Evolutionary conservation across 2,797 vertebrate species (phyloP), one percentile per base, ranked within the genome.

Genomic region (Otolemur crassicaudatus): DNA sequence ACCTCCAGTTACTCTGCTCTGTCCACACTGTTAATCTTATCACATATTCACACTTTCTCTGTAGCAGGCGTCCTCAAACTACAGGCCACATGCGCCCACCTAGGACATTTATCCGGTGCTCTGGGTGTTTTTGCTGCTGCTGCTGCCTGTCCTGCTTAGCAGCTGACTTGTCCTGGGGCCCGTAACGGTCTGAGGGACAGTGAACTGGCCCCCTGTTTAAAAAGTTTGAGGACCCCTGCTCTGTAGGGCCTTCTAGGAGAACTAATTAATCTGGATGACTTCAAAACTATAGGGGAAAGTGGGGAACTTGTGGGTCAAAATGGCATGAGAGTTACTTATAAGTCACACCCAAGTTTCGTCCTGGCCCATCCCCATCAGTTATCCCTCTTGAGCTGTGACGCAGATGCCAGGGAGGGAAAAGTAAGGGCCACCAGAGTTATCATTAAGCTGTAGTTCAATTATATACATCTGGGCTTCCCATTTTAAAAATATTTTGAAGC

Each of bases 301-400:
- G 11, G 2, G 31, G 29, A 6, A 0, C 12, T 56, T 3, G 0
- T 0, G 31, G 84, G 46, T 17, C 19, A 0, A 0, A 25, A 67
- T 1, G n/a, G 46, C 67, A 17, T 0, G 12, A 25, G 37, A 69
- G 3, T 29, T 2, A 20, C 14, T 2, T 2, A 0, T 0, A 31
- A 46, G 37, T 31, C 29, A 31, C 31, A 0, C 3, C 69, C 0
- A 0, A 1, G 0, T 11, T 31, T 31, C 11, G 37, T 20, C 20
- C 43, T 34, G 4, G 88, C 10, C 6, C 40, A 19, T 29, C 17
- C 1, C 10, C 23, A 0, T 5, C 0, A 8, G 6, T 25, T 3
- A 10, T 8, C 29, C 29, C 46, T 12, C 1, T 3, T 5, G 11
- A 17, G 23, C 58, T 1, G 27, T 8, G 85, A 75, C 7, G 11